Evolutionary conservation across 2,888 invertebrate genomes (phyloP).

Genomic region (Yponomeuta evonymella): DNA sequence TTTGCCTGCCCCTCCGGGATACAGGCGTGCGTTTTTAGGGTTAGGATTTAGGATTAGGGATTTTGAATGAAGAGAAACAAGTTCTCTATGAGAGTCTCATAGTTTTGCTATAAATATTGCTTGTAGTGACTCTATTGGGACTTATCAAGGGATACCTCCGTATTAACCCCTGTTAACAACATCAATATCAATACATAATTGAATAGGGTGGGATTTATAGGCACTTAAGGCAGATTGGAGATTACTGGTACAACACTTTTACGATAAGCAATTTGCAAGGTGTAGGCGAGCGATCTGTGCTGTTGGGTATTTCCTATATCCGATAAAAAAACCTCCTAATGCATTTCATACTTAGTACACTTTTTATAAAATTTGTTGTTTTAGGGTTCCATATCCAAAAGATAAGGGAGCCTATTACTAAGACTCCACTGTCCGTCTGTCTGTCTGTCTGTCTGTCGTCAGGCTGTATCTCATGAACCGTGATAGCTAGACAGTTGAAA

Average conservation of each 20-base stretch:
- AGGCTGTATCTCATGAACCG: too few species aligned
- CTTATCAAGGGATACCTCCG: conserved; percentile 27
- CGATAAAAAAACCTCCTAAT: too few species aligned
- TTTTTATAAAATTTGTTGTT: too few species aligned
- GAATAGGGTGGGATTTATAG: conserved; percentile 57
- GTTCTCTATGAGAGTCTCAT: not conserved
- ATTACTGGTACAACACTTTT: conserved; percentile 64
- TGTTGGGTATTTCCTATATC: conserved; percentile 19
- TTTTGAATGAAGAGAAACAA: not conserved
- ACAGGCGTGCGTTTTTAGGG: too few species aligned
- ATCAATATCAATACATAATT: conserved; percentile 58
- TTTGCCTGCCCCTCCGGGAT: too few species aligned
- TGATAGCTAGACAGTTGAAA: too few species aligned
- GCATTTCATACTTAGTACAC: too few species aligned
- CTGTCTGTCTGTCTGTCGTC: too few species aligned
- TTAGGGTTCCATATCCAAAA: too few species aligned
- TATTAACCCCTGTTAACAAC: conserved; percentile 59
- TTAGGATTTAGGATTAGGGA: not conserved
- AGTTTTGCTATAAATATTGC: not conserved
- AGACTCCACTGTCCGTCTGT: too few species aligned
- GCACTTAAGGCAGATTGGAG: conserved; percentile 69
- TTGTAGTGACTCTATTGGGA: not conserved
- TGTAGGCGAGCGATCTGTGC: conserved; percentile 28
- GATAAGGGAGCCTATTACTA: too few species aligned
- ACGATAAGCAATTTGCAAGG: conserved; percentile 67